Evolutionary conservation across 2,113 vertebrate species (phyloP).

Genomic region (Poeciliopsis prolifica): DNA sequence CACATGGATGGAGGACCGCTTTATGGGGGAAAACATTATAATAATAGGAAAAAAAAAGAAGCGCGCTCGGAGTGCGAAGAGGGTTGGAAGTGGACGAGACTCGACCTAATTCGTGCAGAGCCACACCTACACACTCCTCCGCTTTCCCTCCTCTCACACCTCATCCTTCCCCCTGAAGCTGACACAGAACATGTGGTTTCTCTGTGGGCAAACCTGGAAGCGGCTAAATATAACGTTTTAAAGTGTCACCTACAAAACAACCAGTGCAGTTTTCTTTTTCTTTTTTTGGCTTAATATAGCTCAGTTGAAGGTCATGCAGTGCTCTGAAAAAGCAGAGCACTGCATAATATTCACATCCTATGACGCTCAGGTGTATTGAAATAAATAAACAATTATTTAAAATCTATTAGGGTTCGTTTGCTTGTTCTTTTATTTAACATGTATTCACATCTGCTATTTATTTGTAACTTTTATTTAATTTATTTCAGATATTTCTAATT

Average conservation of each 20-base stretch:
- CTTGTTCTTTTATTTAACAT: background rate
- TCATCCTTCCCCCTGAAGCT: constrained; percentile 31
- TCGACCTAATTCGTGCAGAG: constrained; percentile 65
- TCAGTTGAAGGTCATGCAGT: background rate
- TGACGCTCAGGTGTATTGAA: too few relatives aligned
- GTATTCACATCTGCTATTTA: too few relatives aligned
- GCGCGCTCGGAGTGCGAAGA: constrained; percentile 14
- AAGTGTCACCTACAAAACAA: background rate
- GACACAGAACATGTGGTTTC: constrained; percentile 50
- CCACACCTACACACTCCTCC: constrained; percentile 64
- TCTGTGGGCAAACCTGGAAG: constrained; percentile 40
- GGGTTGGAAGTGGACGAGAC: constrained; percentile 9
- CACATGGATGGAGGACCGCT: background rate
- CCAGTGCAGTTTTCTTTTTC: background rate
- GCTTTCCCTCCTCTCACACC: background rate
- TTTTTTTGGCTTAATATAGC: constrained; percentile 1
- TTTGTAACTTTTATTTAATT: background rate
- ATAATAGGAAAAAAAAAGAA: background rate
- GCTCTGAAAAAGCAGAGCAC: background rate
- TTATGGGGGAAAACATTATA: background rate
- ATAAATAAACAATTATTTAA: too few relatives aligned
- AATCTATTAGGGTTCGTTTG: too few relatives aligned
- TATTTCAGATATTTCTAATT: background rate
- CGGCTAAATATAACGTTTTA: constrained; percentile 38
- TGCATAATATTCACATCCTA: background rate